Percentiles rank a stretch among this genome's conserved stretches.
phyloP scores from a whole-genome alignment of 2,888 invertebrate genomes.

The Chymomyza procnemis region DNA sequence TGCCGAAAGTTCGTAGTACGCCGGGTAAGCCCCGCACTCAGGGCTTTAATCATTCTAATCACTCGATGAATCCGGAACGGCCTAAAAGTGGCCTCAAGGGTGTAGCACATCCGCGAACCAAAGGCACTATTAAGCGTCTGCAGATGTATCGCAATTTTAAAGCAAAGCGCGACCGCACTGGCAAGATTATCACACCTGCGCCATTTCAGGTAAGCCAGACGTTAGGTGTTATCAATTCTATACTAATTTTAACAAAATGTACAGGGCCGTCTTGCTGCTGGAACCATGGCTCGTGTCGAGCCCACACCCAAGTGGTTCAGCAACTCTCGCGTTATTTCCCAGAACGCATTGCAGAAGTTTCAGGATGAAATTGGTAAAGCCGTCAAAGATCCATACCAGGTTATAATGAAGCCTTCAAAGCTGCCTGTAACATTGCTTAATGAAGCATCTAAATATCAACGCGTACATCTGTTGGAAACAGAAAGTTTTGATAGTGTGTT shows the following conservation, averaged over 20 bases:
- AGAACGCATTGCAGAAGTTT: conserved; percentile 91
- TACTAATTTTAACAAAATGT: background rate
- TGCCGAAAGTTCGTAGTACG: conserved; percentile 88
- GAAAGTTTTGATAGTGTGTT: conserved; percentile 96
- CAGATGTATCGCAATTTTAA: conserved; percentile 99
- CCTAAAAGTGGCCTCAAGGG: conserved; percentile 88
- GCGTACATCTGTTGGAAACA: conserved; percentile 96
- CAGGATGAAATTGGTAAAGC: conserved; percentile 97
- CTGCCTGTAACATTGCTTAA: conserved; percentile 95
- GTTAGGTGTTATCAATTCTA: background rate
- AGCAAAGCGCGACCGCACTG: conserved; percentile 91
- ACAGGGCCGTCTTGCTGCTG: conserved; percentile 88
- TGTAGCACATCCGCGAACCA: conserved; percentile 90
- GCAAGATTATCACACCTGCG: conserved; percentile 95
- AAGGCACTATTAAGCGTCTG: conserved; percentile 95
- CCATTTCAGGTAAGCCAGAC: conserved; percentile 87
- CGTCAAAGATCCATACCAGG: conserved; percentile 96
- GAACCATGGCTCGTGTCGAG: conserved; percentile 95
- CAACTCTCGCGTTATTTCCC: conserved; percentile 97
- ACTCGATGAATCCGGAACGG: conserved; percentile 97
- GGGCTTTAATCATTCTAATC: conserved; percentile 90
- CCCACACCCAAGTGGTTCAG: conserved; percentile 99
- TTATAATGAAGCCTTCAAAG: conserved; percentile 97
- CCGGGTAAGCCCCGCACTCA: conserved; percentile 88
- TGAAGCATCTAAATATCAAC: conserved; percentile 92